These are phyloP conservation scores for Proteles cristata DNA, from an alignment of 2,113 vertebrate species.

Conservation along the genomic window DNA sequence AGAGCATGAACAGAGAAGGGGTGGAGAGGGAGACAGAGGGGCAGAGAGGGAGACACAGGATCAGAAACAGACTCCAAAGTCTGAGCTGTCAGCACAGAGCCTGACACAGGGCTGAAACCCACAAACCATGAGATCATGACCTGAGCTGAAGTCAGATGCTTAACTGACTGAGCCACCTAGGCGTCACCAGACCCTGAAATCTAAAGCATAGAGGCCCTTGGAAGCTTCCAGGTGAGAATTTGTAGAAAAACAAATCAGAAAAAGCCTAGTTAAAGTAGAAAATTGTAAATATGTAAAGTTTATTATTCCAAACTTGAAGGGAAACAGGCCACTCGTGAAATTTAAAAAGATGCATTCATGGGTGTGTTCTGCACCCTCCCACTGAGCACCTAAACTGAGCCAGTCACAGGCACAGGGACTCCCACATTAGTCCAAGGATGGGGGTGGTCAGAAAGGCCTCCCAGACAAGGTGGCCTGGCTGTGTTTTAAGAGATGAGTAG, in stretches of 20 bases:
- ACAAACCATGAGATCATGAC: too few species aligned
- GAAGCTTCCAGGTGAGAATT: not conserved
- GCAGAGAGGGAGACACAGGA: too few species aligned
- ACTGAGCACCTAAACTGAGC: not conserved
- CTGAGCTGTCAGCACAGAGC: too few species aligned
- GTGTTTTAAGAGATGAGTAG: not conserved
- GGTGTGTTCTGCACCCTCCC: accelerated
- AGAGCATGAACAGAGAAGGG: too few species aligned
- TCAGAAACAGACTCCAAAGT: too few species aligned
- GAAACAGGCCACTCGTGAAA: not conserved
- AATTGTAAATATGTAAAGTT: not conserved
- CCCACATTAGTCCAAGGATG: not conserved
- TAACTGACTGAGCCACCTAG: too few species aligned
- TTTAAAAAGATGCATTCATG: not conserved
- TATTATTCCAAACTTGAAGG: not conserved
- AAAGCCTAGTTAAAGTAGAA: not conserved
- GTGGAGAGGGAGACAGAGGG: too few species aligned
- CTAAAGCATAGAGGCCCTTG: not conserved
- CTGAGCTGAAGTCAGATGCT: too few species aligned
- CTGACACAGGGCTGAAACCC: too few species aligned
- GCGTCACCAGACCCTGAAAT: not conserved
- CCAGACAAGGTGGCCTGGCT: not conserved
- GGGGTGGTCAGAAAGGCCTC: not conserved
- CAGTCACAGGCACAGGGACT: not conserved
- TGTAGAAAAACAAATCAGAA: not conserved